A percentile compares a stretch with the other conserved stretches of the same genome.
Conservation (phyloP, 2,797 vertebrate genomes). For the Anabacerthia variegaticeps region DNA sequence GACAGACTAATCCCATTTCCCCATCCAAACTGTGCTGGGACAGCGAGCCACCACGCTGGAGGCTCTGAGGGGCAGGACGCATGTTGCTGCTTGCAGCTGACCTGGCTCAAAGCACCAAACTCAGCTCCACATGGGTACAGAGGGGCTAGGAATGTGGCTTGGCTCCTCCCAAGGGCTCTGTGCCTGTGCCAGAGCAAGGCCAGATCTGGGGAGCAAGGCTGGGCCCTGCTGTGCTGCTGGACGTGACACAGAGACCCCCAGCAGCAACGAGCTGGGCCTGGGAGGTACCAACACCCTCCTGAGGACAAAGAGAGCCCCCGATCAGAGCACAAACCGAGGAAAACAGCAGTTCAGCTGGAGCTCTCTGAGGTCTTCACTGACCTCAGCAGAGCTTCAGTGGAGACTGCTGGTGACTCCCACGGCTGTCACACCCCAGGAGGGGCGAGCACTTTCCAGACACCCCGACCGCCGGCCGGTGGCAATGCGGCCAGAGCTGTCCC, state of each 20-base stretch:
- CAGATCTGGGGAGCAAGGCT: background rate
- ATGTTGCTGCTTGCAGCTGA: background rate
- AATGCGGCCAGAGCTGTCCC: background rate
- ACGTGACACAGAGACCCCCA: background rate
- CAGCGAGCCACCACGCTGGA: accelerated
- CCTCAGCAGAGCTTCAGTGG: background rate
- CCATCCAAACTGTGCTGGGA: accelerated
- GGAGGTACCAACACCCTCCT: background rate
- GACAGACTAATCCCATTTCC: accelerated
- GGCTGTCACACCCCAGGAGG: background rate
- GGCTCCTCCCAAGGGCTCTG: background rate
- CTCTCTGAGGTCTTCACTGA: accelerated
- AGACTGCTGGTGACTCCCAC: accelerated
- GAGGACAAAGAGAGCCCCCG: accelerated
- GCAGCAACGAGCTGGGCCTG: accelerated
- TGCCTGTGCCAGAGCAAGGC: no score
- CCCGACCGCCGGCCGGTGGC: accelerated
- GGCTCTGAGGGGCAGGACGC: background rate
- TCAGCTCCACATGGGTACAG: background rate
- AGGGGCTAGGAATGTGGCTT: accelerated
- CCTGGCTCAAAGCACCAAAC: background rate
- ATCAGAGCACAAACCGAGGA: background rate
- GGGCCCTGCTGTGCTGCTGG: background rate
- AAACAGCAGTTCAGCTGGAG: background rate
- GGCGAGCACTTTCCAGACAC: background rate